Evolutionary conservation across 2,113 vertebrate genomes (phyloP), one percentile per base, ranked within the genome.

Genomic region (Caranx ignobilis): DNA sequence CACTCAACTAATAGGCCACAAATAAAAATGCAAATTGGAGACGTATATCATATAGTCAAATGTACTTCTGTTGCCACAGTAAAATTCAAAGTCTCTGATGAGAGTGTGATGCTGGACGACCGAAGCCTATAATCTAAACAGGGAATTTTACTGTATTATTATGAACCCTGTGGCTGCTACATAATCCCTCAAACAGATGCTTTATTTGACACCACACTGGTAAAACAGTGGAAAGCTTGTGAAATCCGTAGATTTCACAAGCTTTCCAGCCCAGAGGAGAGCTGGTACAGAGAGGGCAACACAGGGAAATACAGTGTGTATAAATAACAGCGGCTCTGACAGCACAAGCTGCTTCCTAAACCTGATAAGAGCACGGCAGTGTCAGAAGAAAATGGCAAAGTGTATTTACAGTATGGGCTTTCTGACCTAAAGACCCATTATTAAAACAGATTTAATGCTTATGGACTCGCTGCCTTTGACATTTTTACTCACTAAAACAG

Each of bases 121-220:
- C 35, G 47, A 66, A 75, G 59, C 61, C 64, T 70, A 43, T 26
- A 79, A 73, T 65, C 62, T 48, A 78, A 88, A 69, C 59, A 50
- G 64, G 64, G 60, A 74, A 31, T 75, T 59, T 70, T 47, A 39
- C 21, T 65, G 43, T 19, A 79, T 69, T 67, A 71, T 55, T 73
- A 62, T 54, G 39, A 73, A 83, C 10, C n/a, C 10, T 68, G 39
- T 56, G n/a, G 59, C 47, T 73, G 70, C 63, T 57, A 43, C 41
- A 8, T 52, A 56, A 73, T 74, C 77, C 35, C 15, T 84, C 34
- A 34, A 64, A 68, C 56, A 70, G 78, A 71, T 59, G 45, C 77
- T 75, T 55, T 37, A 78, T 67, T 82, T 80, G 35, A 84, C 63
- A 79, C 39, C 31, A 48, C 48, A 62, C 19, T 52, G 74, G 39